phyloP scores from a whole-genome alignment of 2,113 vertebrate genomes.

The Vidua macroura region DNA sequence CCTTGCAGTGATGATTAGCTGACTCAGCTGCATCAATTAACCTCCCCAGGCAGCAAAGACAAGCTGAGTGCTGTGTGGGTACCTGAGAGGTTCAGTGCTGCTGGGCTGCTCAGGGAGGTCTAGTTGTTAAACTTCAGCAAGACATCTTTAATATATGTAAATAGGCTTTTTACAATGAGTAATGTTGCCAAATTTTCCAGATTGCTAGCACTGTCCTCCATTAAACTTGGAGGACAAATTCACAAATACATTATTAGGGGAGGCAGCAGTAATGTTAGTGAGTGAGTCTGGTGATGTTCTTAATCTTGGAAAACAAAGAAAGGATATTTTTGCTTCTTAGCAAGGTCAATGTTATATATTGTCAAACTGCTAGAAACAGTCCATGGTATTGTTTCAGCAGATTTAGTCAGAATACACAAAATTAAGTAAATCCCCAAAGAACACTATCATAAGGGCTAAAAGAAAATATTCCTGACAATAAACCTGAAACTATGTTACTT shows the following conservation, averaged over 20 bases:
- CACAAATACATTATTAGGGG: not conserved
- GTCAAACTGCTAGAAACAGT: not conserved
- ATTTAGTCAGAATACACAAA: not conserved
- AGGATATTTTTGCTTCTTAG: not conserved
- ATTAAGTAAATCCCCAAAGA: not conserved
- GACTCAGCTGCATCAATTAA: conserved; percentile 45
- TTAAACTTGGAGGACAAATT: conserved; percentile 48
- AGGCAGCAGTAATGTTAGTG: not conserved
- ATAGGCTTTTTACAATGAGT: conserved; percentile 38
- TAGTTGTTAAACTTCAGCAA: not conserved
- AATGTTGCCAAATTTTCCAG: conserved; percentile 53
- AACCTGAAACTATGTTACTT: not conserved
- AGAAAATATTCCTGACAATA: not conserved
- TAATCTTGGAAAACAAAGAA: not conserved
- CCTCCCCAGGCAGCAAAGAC: not conserved
- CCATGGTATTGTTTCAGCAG: not conserved
- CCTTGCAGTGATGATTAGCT: not conserved
- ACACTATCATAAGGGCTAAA: not conserved
- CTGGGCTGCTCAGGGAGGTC: not conserved
- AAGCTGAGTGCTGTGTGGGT: not conserved
- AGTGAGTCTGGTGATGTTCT: not conserved
- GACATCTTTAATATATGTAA: conserved; percentile 42
- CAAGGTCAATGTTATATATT: not conserved
- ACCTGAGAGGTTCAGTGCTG: conserved; percentile 2
- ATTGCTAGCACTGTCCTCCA: conserved; percentile 50